phyloP scores from a whole-genome alignment of 1,140 invertebrate species.

The Drosophila cardini region DNA sequence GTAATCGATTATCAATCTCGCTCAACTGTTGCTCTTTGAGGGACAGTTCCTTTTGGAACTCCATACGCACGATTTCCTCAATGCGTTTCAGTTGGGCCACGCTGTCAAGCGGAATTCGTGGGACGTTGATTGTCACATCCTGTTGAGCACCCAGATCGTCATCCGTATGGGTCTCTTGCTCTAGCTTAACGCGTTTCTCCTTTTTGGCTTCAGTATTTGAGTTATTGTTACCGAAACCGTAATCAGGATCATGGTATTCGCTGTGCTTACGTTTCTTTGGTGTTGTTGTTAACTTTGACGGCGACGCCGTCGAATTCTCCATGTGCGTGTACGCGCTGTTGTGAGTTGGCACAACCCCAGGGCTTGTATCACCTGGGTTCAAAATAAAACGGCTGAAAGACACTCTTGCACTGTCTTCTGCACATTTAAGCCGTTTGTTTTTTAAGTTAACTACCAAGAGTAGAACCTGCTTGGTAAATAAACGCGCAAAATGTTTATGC shows the following conservation, averaged over 20 bases:
- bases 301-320: slow-evolving; percentile 60
- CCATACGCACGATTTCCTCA: slow-evolving; percentile 74
- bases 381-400: slow-evolving; percentile 40
- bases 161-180: slow-evolving; percentile 1
- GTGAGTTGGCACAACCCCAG: slow-evolving; percentile 34
- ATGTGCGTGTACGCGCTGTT: slow-evolving; percentile 61
- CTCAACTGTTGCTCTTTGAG: slow-evolving; percentile 86
- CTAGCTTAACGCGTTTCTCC: slow-evolving; percentile 37
- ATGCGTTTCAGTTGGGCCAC: slow-evolving; percentile 38
- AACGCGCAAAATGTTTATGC: slow-evolving; percentile 60
- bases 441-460: slow-evolving; percentile 41
- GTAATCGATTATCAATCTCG: slow-evolving; percentile 87
- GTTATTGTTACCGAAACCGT: slow-evolving; percentile 28
- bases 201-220: background rate
- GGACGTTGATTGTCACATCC: background rate
- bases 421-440: slow-evolving; percentile 61
- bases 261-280: slow-evolving; percentile 75
- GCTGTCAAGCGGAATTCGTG: slow-evolving; percentile 1
- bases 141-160: background rate
- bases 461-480: slow-evolving; percentile 54
- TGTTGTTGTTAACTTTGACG: slow-evolving; percentile 37
- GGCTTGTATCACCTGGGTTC: slow-evolving; percentile 54
- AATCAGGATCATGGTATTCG: slow-evolving; percentile 83
- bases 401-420: slow-evolving; percentile 37
- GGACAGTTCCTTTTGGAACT: slow-evolving; percentile 86